Conservation (phyloP, 1,140 invertebrate genomes). For the Leptinotarsa lineolata region DNA sequence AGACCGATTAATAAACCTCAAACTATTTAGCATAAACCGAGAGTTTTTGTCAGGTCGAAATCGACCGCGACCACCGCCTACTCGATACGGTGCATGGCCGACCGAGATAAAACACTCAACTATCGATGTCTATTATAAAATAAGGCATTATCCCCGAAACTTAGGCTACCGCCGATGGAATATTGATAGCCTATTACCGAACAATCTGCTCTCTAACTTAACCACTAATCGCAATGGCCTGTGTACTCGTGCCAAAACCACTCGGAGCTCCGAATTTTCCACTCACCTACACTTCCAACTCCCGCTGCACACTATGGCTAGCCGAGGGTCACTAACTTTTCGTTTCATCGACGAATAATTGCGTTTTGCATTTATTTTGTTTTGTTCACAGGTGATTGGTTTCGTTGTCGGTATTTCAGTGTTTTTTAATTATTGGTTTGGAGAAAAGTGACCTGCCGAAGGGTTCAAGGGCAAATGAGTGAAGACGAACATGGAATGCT, state of each 20-base stretch:
- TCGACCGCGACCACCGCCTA: background rate
- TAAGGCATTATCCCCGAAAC: constrained; percentile 14
- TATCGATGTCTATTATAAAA: constrained; percentile 21
- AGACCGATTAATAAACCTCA: background rate
- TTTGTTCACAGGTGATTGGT: background rate
- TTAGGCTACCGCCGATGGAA: constrained; percentile 3
- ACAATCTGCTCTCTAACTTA: constrained; percentile 9
- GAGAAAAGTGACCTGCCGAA: too few relatives aligned
- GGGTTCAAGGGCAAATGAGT: too few relatives aligned
- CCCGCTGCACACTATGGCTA: background rate
- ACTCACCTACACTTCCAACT: background rate
- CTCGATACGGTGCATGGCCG: constrained; percentile 1
- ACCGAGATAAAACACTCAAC: constrained; percentile 17
- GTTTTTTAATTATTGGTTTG: background rate
- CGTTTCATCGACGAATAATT: background rate
- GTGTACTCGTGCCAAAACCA: background rate
- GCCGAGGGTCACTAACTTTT: constrained; percentile 2
- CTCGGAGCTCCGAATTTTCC: background rate
- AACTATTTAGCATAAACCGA: constrained; percentile 9
- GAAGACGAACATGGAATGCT: too few relatives aligned
- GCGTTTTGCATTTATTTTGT: background rate
- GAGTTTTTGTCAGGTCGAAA: constrained; percentile 4
- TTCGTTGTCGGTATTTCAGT: background rate
- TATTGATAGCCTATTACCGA: constrained; percentile 12
- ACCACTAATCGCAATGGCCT: constrained; percentile 2